Percentiles rank a stretch among this genome's conserved stretches.
phyloP scores from a whole-genome alignment of 2,113 vertebrate species.

The Prunella fulvescens region DNA sequence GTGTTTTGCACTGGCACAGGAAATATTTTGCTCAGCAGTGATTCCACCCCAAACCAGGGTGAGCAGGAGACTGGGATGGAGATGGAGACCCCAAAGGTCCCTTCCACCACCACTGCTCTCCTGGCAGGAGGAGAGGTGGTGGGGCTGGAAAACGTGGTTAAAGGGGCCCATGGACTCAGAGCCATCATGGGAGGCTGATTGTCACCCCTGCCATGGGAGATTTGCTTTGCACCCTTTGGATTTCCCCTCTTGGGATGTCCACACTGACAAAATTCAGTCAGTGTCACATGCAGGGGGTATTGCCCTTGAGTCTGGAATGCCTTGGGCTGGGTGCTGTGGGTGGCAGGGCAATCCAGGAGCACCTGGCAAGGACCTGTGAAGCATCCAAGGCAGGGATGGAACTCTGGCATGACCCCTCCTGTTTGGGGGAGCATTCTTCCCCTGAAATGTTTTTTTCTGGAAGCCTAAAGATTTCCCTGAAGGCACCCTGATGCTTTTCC shows the following conservation, averaged over 20 bases:
- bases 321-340: background rate
- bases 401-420: background rate
- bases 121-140: background rate
- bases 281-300: background rate
- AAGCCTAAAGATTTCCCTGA: background rate
- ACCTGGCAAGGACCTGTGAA: background rate
- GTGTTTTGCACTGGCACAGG: background rate
- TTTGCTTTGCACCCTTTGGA: background rate
- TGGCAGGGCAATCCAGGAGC: background rate
- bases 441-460: background rate
- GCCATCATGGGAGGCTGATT: accelerated
- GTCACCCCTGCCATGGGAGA: background rate
- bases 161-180: background rate
- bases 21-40: background rate
- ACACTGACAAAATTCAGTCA: background rate
- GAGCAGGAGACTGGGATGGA: background rate
- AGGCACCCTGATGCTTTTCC: background rate
- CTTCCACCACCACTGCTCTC: background rate
- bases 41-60: background rate
- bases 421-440: background rate
- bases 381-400: background rate
- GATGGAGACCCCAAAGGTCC: background rate
- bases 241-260: background rate
- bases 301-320: background rate
- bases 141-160: background rate